Base-by-base conservation (phyloP, 2,797 vertebrate genomes). In the Gila robusta region DNA sequence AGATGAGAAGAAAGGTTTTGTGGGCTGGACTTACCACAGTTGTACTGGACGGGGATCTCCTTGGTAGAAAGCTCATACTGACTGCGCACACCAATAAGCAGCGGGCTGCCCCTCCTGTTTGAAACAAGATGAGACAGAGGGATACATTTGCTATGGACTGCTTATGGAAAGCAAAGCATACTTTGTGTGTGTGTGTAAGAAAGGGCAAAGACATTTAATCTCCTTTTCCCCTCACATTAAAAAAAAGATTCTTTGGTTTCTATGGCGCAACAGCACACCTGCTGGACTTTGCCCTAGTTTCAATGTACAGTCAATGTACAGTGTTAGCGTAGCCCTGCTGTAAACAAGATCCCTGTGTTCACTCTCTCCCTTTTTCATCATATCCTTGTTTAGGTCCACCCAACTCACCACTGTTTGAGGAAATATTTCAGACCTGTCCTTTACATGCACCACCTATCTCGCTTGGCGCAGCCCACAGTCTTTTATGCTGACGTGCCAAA, bases 51-150 rank as follows among this genome's bases (percentile, higher is more conserved):
- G 1, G 96, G 96, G 92, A 99, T 96, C 91, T 98, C 94, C 82
- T 99, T 96, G 4, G 97, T 96, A 77, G 94, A 96, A 79, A 98
- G 96, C 87, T 97, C 96, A 64, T 96, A 95, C 91, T 98, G 95
- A 91, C 98, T 98, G 83, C 96, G 95, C 86, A 99, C 96, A 28
- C 98, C 98, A 47, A 99, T 99, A 78, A 99, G 96, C 91, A 99
- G 89, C 9, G 98, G 98, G 89, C 98, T 99, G 88, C 98, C 98
- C 93, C 98, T 97, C 94, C 98, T 99, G 92, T 17, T 19, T 81
- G 67, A 89, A 44, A 83, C 14, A 17, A 49, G 12, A 47, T 66
- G 26, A 73, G 37, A 62, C 2, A 54, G 28, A 49, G 1, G 1
- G 8, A 74, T 5, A 39, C 0, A 37, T 59, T 78, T 79, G 6